These are phyloP conservation scores for Subacronicta megacephala DNA, from an alignment of 2,888 invertebrate species.

Conservation along the genomic window DNA sequence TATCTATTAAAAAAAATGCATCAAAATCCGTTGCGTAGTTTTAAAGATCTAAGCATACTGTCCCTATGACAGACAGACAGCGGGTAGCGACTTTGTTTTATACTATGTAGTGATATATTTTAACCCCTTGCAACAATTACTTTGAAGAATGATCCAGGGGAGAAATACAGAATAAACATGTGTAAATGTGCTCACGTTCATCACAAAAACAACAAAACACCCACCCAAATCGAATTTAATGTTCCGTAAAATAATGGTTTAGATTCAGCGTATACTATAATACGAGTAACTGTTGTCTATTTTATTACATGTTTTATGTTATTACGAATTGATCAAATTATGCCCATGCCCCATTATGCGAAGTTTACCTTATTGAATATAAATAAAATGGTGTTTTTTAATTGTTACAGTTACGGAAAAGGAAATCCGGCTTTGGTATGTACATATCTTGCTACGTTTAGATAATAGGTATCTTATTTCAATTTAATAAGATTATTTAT, in stretches of 20 bases:
- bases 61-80: too few relatives aligned
- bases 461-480: too few relatives aligned
- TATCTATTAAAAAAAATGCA: too few relatives aligned
- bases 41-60: too few relatives aligned
- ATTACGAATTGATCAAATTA: too few relatives aligned
- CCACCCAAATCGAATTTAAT: slow-evolving; percentile 3
- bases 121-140: not conserved
- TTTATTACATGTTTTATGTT: too few relatives aligned
- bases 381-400: slow-evolving; percentile 54
- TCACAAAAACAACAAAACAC: not conserved
- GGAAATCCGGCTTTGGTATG: slow-evolving; percentile 96
- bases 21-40: too few relatives aligned
- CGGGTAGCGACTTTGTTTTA: too few relatives aligned
- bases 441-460: slow-evolving; percentile 19
- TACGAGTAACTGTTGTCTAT: too few relatives aligned
- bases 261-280: not conserved
- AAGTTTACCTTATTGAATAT: too few relatives aligned
- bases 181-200: not conserved
- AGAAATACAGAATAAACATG: not conserved
- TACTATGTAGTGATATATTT: too few relatives aligned
- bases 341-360: not conserved
- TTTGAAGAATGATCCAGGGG: not conserved
- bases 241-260: slow-evolving; percentile 4
- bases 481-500: too few relatives aligned
- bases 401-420: slow-evolving; percentile 95